Conservation (phyloP, 2,797 vertebrate species). For the Gymnoscopelus microlampas region DNA sequence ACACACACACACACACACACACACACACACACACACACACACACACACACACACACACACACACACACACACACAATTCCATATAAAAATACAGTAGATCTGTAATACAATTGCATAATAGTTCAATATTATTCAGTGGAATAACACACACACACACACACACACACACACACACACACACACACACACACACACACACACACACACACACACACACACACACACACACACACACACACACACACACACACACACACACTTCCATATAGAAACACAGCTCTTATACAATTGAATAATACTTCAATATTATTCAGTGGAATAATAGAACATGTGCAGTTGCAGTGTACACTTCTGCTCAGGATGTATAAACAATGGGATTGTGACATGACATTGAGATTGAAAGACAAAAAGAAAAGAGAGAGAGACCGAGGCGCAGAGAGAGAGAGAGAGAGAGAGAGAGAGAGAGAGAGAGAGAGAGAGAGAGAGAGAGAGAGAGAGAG, state of each 20-base stretch:
- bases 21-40: too few species aligned
- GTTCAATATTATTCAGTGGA: conserved; percentile 60
- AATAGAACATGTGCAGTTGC: conserved; percentile 51
- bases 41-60: too few species aligned
- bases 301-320: conserved; percentile 62
- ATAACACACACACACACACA: conserved; percentile 33
- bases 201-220: too few species aligned
- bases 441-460: conserved; percentile 16
- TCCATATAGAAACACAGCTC: conserved; percentile 26
- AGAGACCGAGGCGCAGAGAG: conserved; percentile 12
- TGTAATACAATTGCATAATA: conserved; percentile 60
- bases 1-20: too few species aligned
- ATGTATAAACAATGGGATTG: conserved; percentile 60
- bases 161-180: too few species aligned
- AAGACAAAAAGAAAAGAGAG: not conserved
- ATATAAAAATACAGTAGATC: conserved; percentile 49
- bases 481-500: conserved; percentile 6
- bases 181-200: too few species aligned
- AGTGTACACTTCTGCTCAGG: conserved; percentile 57
- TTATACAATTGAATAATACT: conserved; percentile 63
- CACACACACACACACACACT: not conserved
- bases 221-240: not conserved
- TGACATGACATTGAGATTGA: conserved; percentile 49
- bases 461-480: conserved; percentile 9
- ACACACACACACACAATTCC: not conserved